A percentile compares a stretch with the other conserved stretches of the same genome.
These are phyloP conservation scores for Bothrops jararaca DNA, from an alignment of 2,113 vertebrate genomes.

Conservation along the genomic window DNA sequence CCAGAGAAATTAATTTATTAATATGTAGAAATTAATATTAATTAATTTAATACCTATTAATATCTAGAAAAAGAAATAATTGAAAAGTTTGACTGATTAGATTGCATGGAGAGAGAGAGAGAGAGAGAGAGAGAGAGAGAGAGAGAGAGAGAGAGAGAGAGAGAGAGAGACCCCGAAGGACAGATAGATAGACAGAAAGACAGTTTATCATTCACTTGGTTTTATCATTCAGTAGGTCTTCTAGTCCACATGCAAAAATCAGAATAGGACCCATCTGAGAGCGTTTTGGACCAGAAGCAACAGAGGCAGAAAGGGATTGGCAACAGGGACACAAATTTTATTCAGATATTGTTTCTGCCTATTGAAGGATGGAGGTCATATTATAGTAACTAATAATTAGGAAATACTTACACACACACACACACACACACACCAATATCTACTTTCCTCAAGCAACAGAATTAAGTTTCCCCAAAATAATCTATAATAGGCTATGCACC, in stretches of 20 bases:
- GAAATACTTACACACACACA: not conserved
- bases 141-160: no score
- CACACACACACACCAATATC: no score
- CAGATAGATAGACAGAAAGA: no score
- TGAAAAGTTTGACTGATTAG: no score
- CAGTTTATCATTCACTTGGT: not conserved
- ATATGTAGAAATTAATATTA: no score
- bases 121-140: no score
- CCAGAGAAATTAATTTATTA: not conserved
- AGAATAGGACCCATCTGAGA: not conserved
- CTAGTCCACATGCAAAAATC: not conserved
- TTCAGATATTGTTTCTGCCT: not conserved
- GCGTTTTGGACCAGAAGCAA: not conserved
- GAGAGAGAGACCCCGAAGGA: no score
- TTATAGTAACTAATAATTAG: not conserved
- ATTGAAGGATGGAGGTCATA: not conserved
- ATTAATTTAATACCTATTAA: not conserved
- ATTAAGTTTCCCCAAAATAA: not conserved
- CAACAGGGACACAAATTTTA: not conserved
- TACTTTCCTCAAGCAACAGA: not conserved
- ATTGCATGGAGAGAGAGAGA: no score
- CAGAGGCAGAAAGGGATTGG: not conserved
- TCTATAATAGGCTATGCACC: fast-evolving
- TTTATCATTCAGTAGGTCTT: not conserved
- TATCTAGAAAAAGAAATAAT: no score